Base-by-base conservation (phyloP, 2,888 invertebrate genomes). In the Drosophila longiperda region DNA sequence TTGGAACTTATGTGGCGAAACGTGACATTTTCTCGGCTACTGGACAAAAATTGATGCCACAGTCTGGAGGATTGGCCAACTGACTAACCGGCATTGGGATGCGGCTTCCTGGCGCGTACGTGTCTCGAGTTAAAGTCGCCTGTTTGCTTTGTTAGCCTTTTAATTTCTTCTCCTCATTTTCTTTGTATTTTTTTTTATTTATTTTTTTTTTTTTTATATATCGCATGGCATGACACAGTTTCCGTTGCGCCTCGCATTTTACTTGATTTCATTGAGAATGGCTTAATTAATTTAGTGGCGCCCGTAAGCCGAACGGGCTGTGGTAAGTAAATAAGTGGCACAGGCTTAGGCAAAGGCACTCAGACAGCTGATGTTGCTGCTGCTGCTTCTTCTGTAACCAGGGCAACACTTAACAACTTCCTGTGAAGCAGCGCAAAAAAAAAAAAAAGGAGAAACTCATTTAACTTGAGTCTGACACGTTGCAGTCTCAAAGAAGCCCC, bases 21-120 rank as follows among this genome's bases (percentile, higher is more conserved):
- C 92, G 91, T 91, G 91, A 92, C 90, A 91, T 88, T 91, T 91
- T 91, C 90, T 75, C 78, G 81, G 91, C 91, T 91, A 91, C 92
- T 91, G 91, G 91, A 91, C 90, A 90, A 91, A 86, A 91, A 90
- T 88, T 91, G 89, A 91, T 91, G 87, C 80, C 85, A 78, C 75
- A 49, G 68, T 62, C 66, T 53, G 58, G 70, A 82, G 83, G 88
- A 82, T 82, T 82, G 82, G 87, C 84, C 71, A 60, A 71, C 61
- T 50, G 59, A 72, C 48, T 54, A 62, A 55, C 53, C 40, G 50
- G 55, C 33, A 61, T 20, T 59, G 33, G 38, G 49, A 38, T 71
- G 29, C 66, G 58, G 63, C 73, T 85, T 86, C 90, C 85, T 86
- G 88, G 79, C 80, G 77, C 79, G 82, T 88, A 90, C 89, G 83